A percentile compares a stretch with the other conserved stretches of the same genome.
Evolutionary conservation across 2,113 vertebrate species (phyloP).

Genomic region (Ammospiza caudacuta): DNA sequence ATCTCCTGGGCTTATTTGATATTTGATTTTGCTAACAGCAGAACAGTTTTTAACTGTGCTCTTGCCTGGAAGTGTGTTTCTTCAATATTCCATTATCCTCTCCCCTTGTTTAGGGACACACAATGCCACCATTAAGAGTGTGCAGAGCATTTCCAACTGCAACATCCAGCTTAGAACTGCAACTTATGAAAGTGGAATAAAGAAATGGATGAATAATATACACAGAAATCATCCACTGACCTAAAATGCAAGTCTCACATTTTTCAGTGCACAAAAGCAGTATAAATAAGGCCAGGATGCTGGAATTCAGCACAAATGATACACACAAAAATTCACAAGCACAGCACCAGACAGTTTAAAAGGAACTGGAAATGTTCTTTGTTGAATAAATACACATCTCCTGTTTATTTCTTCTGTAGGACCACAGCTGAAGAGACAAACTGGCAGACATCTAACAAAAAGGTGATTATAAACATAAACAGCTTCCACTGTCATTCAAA

Average conservation of each 20-base stretch:
- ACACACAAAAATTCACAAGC: not conserved
- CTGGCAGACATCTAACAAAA: not conserved
- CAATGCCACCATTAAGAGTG: not conserved
- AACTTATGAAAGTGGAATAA: not conserved
- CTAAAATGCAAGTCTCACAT: not conserved
- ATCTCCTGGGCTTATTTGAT: not conserved
- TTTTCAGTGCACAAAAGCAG: not conserved
- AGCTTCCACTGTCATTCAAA: not conserved
- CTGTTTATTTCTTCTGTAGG: not conserved
- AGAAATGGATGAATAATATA: not conserved
- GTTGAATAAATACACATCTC: not conserved
- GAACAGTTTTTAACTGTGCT: not conserved
- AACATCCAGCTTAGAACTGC: not conserved
- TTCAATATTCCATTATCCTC: not conserved
- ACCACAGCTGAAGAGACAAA: not conserved
- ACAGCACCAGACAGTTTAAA: not conserved
- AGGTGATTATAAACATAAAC: not conserved
- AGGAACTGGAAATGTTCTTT: not conserved
- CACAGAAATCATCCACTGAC: not conserved
- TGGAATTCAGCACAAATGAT: not conserved
- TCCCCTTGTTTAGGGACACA: not conserved
- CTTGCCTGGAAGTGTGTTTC: not conserved
- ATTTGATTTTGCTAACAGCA: not conserved
- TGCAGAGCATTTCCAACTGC: not conserved
- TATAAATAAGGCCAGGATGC: not conserved